phyloP scores from a whole-genome alignment of 2,797 vertebrate genomes.

The Melanotaenia trifasciata region DNA sequence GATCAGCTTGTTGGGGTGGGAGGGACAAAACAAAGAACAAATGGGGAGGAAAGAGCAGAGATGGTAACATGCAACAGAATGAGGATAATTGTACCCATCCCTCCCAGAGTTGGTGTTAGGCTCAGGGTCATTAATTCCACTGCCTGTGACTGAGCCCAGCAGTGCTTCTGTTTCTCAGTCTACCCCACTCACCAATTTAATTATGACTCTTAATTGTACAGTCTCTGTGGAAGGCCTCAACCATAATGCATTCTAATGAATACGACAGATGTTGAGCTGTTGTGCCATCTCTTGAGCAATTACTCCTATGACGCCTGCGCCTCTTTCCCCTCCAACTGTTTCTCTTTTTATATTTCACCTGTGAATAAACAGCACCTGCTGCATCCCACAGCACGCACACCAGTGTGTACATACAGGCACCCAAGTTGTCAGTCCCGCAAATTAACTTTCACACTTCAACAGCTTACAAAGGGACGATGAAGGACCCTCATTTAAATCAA shows the following conservation, averaged over 20 bases:
- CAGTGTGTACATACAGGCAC: constrained; percentile 33
- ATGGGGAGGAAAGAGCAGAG: constrained; percentile 16
- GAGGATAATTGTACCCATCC: constrained; percentile 72
- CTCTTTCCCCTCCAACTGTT: constrained; percentile 73
- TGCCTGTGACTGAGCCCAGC: constrained; percentile 66
- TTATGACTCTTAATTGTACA: constrained; percentile 86
- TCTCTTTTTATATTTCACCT: constrained; percentile 81
- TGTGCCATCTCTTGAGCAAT: constrained; percentile 82
- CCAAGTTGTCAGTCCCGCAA: constrained; percentile 58
- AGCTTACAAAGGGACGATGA: constrained; percentile 70
- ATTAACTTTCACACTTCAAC: constrained; percentile 79
- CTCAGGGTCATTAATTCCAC: constrained; percentile 79
- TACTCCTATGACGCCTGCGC: constrained; percentile 74
- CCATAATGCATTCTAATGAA: constrained; percentile 87
- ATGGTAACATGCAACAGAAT: constrained; percentile 53
- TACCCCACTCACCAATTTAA: constrained; percentile 83
- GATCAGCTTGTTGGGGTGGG: constrained; percentile 42
- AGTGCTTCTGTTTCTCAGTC: constrained; percentile 71
- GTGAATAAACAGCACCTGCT: constrained; percentile 81
- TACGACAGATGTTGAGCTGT: constrained; percentile 86
- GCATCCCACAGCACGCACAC: constrained; percentile 49
- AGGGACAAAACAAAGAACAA: constrained; percentile 33
- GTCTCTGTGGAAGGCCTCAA: constrained; percentile 78
- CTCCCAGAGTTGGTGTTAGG: constrained; percentile 70
- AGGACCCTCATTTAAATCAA: constrained; percentile 78